Base-by-base conservation (phyloP, 1,140 invertebrate species). In the Caenorhabditis brenneri region DNA sequence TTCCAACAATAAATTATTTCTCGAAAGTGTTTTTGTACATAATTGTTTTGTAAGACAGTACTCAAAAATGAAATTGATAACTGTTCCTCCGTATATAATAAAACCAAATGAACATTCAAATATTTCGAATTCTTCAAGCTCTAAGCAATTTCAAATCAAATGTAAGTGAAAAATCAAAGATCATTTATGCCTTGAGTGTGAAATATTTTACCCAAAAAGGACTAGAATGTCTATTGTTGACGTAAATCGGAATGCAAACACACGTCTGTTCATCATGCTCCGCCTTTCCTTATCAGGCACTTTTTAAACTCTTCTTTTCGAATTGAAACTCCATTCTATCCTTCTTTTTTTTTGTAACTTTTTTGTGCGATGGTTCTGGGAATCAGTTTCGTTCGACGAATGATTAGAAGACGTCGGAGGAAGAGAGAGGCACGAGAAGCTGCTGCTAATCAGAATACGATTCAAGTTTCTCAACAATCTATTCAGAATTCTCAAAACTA, bases 211-310 rank as follows among this genome's bases (percentile, higher is more conserved):
- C 39, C 39, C 39, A 42, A 42, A 42, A 42, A 42, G 5, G 39
- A 12, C 48, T 49, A 49, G 15, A 51, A 15, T n/a, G 12, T 51
- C n/a, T 16, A 51, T 15, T n/a, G 19, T 51, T n/a, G 51, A 55
- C 22, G 51, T 55, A 55, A 55, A 55, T 22, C 51, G 51, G 22
- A 55, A 55, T 55, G 51, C n/a, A 55, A 55, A 55, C 51, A 55
- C 6, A 55, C n/a, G n/a, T 6, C 12, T 42, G 5, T 55, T 55
- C 24, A 9, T 2, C 5, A 55, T 55, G 51, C 51, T 55, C 51
- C 51, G n/a, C 51, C 51, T 55, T 9, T n/a, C 27, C 6, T 55
- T 55, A 55, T 55, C 51, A 27, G 51, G 27, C 51, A 55, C 51
- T 55, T 55, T 55, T 55, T 55, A 55, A 55, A 55, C 51, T 55